These are phyloP conservation scores for Tetrao urogallus DNA, from an alignment of 2,113 vertebrate species.

Conservation along the genomic window DNA sequence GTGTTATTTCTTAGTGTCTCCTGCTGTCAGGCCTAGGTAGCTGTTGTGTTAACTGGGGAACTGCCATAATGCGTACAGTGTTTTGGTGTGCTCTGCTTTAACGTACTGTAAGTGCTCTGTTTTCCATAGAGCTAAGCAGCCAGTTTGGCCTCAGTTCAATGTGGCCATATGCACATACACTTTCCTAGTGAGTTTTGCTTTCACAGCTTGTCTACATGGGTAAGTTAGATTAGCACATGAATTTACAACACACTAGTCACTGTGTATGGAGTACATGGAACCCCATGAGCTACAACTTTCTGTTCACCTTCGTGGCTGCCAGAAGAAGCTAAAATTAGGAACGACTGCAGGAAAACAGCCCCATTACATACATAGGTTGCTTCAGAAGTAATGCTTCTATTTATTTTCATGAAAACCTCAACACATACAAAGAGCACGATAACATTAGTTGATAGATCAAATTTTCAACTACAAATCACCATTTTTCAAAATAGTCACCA, in stretches of 20 bases:
- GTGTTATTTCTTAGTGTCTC: not conserved
- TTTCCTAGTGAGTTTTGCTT: constrained; percentile 26
- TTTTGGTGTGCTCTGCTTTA: not conserved
- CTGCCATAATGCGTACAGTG: not conserved
- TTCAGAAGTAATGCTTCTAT: no score
- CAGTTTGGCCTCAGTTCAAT: constrained; percentile 19
- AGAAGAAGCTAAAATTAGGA: not conserved
- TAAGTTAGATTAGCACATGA: constrained; percentile 26
- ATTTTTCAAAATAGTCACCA: no score
- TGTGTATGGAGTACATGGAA: not conserved
- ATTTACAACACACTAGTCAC: constrained; percentile 29
- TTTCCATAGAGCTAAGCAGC: not conserved
- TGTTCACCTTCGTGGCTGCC: not conserved
- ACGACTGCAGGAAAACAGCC: not conserved
- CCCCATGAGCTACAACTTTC: not conserved
- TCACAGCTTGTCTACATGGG: constrained; percentile 50
- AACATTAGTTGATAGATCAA: no score
- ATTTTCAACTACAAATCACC: no score
- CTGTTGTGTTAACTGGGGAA: not conserved
- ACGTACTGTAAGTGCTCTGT: not conserved
- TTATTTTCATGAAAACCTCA: no score
- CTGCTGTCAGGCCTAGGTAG: not conserved
- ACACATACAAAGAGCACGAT: no score
- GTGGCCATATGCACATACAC: constrained; percentile 8
- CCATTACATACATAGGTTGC: not conserved